A percentile compares a stretch with the other conserved stretches of the same genome.
phyloP scores from a whole-genome alignment of 2,113 vertebrate genomes.

The Agapornis roseicollis region DNA sequence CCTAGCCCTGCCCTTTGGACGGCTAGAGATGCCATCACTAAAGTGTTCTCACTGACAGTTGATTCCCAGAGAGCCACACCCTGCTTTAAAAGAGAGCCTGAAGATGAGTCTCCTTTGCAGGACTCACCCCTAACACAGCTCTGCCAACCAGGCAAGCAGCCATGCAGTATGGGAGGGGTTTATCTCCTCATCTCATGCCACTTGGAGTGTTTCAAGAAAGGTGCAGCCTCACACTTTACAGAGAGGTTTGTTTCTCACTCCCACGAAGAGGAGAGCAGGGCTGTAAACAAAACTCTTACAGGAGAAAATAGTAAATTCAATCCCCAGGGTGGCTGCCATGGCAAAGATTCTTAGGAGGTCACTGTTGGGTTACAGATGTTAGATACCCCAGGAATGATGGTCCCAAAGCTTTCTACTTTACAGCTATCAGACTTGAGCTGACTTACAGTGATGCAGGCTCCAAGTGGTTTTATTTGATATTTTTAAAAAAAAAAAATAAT shows the following conservation, averaged over 20 bases:
- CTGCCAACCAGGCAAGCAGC: not conserved
- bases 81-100: not conserved
- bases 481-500: not conserved
- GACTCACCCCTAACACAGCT: fast-evolving
- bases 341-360: not conserved
- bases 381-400: not conserved
- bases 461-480: not conserved
- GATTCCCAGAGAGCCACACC: not conserved
- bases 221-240: not conserved
- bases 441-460: not conserved
- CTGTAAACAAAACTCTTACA: not conserved
- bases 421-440: not conserved
- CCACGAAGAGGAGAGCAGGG: not conserved
- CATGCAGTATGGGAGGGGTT: not conserved
- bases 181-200: not conserved
- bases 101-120: not conserved
- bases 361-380: not conserved
- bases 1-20: not conserved
- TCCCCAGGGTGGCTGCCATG: not conserved
- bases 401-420: not conserved
- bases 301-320: not conserved
- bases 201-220: not conserved
- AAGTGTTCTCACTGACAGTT: not conserved
- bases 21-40: not conserved
- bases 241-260: not conserved